A percentile compares a stretch with the other conserved stretches of the same genome.
Evolutionary conservation across 2,888 invertebrate species (phyloP).

Genomic region (Diaphora mendica): DNA sequence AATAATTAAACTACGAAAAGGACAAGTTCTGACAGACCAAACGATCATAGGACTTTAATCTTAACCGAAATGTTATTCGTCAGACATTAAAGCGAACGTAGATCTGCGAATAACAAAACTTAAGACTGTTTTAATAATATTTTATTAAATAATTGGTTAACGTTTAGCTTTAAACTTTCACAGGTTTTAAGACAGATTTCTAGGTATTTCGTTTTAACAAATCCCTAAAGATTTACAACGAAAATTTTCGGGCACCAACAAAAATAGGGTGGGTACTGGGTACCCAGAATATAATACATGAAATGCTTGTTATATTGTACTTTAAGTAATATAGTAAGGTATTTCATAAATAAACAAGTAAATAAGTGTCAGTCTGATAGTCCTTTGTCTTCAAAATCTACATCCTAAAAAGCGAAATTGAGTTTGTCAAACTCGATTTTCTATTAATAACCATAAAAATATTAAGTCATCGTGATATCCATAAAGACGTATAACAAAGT

Average conservation of each 20-base stretch:
- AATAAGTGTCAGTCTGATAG: background rate
- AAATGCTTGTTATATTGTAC: no score
- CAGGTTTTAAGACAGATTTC: no score
- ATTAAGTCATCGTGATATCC: background rate
- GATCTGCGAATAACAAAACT: background rate
- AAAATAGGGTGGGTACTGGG: no score
- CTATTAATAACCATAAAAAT: background rate
- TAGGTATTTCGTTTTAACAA: no score
- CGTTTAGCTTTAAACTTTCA: no score
- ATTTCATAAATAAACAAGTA: no score
- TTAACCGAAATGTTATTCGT: background rate
- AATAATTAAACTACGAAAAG: background rate
- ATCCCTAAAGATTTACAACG: no score
- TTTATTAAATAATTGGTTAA: background rate
- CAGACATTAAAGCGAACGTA: background rate
- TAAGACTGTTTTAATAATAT: background rate
- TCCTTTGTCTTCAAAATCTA: background rate
- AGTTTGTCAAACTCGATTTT: background rate
- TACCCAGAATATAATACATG: no score
- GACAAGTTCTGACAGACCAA: background rate
- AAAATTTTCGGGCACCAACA: no score
- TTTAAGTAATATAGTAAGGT: no score
- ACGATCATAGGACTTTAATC: background rate
- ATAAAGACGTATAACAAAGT: background rate
- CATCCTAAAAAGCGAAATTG: background rate